Percentiles rank a stretch among this genome's conserved stretches.
phyloP scores from a whole-genome alignment of 2,113 vertebrate genomes.

The Alouatta palliata region DNA sequence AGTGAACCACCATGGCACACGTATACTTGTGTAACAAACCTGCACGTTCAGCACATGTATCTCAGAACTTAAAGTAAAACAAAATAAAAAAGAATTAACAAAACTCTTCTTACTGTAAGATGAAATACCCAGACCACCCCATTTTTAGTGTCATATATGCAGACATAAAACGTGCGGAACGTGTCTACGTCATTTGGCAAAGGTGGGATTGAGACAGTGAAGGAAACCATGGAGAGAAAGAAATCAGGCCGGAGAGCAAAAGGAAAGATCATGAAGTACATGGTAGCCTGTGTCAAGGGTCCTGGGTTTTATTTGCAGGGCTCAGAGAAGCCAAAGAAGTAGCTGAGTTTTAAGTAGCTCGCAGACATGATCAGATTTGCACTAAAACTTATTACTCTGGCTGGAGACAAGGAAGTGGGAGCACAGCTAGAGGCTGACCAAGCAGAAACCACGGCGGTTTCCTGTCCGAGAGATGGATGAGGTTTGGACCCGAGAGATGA shows the following conservation, averaged over 20 bases:
- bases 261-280: accelerated
- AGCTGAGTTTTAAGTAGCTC: neutral
- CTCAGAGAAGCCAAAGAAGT: neutral
- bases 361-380: neutral
- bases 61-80: too few species aligned
- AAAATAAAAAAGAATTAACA: neutral
- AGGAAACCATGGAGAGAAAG: neutral
- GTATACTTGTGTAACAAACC: too few species aligned
- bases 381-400: neutral
- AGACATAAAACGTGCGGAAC: neutral
- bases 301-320: neutral
- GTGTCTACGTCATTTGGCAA: neutral
- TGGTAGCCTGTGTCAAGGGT: accelerated
- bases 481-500: neutral
- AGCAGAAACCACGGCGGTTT: neutral
- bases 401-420: neutral
- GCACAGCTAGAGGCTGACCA: neutral
- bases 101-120: neutral
- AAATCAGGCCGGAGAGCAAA: neutral
- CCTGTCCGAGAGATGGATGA: neutral
- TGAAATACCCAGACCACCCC: neutral
- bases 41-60: too few species aligned
- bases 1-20: too few species aligned
- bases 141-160: neutral
- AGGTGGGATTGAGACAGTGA: neutral